A percentile compares a stretch with the other conserved stretches of the same genome.
These are phyloP conservation scores for Leptatherina wallacei DNA, from an alignment of 2,797 vertebrate species.

Conservation along the genomic window DNA sequence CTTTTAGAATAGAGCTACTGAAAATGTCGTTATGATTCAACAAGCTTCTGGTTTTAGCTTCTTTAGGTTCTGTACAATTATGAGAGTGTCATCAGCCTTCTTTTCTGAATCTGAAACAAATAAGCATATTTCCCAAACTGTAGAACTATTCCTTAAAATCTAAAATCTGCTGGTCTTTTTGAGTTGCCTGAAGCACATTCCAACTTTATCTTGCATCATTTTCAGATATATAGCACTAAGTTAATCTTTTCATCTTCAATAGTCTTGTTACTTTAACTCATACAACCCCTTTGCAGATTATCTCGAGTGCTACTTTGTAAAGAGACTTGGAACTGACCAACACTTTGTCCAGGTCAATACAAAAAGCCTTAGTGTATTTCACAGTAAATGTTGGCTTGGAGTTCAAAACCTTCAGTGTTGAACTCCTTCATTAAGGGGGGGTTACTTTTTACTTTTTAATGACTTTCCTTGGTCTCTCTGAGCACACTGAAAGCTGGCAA, in stretches of 20 bases:
- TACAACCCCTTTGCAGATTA: constrained; percentile 39
- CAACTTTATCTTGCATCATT: constrained; percentile 35
- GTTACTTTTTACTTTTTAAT: constrained; percentile 37
- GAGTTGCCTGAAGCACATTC: constrained; percentile 32
- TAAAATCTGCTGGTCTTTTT: background rate
- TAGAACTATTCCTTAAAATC: constrained; percentile 4
- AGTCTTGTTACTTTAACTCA: constrained; percentile 37
- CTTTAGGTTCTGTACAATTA: background rate
- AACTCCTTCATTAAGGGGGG: background rate
- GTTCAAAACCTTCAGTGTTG: background rate
- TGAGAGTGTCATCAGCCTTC: background rate
- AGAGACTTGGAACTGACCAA: constrained; percentile 25
- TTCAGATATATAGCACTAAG: constrained; percentile 29
- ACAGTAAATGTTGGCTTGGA: constrained; percentile 30
- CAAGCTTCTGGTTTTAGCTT: background rate
- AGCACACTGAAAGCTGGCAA: constrained; percentile 45
- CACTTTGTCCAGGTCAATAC: constrained; percentile 49
- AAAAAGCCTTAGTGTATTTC: constrained; percentile 60
- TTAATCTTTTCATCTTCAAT: constrained; percentile 33
- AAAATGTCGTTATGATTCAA: constrained; percentile 2
- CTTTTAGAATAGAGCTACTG: background rate
- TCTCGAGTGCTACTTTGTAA: constrained; percentile 50
- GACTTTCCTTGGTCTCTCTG: constrained; percentile 31
- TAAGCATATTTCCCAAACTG: constrained; percentile 14
- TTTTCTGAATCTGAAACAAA: constrained; percentile 5